Percentiles rank a stretch among this genome's conserved stretches.
Conservation (phyloP, 92 coral and sea anemone species). For the Paramuricea clavata region DNA sequence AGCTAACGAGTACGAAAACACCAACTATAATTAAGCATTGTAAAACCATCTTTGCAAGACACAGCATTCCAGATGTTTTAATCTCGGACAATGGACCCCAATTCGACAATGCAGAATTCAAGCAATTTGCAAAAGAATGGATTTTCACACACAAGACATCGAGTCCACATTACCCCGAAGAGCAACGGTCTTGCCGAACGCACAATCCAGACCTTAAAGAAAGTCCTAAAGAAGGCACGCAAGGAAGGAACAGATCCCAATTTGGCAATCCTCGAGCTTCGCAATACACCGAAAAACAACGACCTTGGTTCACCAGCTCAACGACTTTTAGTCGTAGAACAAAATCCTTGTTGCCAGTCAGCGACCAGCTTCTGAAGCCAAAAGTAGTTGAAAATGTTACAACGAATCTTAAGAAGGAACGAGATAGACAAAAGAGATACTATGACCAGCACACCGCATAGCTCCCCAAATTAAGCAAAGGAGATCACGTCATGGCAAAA, state of each 20-base stretch:
- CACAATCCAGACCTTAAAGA: neutral
- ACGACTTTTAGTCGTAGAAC: neutral
- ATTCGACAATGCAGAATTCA: neutral
- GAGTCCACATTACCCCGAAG: too few relatives aligned
- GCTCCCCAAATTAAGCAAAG: conserved; percentile 4
- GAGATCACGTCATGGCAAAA: conserved; percentile 6
- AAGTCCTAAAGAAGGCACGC: too few relatives aligned
- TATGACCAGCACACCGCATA: neutral
- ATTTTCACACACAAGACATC: conserved; percentile 14
- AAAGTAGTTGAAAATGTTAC: neutral
- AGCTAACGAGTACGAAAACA: conserved; percentile 58
- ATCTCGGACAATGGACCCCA: conserved; percentile 73
- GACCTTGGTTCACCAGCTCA: neutral
- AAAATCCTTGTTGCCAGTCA: neutral
- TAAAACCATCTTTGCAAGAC: conserved; percentile 73
- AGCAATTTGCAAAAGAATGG: conserved; percentile 33
- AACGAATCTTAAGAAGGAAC: neutral
- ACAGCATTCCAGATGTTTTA: conserved; percentile 67
- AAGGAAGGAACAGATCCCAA: neutral
- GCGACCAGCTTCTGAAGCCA: conserved; percentile 1
- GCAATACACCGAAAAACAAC: neutral
- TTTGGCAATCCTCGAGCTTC: neutral
- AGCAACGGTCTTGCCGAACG: neutral
- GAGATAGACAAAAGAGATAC: too few relatives aligned
- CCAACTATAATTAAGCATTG: conserved; percentile 51